phyloP scores from a whole-genome alignment of 2,797 vertebrate species.

The Halcyon chelicuti region DNA sequence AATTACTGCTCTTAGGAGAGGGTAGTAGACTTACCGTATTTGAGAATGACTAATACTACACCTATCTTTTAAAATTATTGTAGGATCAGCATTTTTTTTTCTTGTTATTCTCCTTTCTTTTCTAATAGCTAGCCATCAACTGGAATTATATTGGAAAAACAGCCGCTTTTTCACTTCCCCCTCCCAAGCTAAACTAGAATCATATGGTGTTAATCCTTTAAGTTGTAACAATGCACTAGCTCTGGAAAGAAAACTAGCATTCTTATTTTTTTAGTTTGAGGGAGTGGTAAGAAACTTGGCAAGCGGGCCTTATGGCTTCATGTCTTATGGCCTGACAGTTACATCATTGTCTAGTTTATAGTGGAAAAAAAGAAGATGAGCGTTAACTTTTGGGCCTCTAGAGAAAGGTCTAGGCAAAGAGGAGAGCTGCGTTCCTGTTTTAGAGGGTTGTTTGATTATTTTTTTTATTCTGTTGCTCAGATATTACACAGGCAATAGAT shows the following conservation, averaged over 20 bases:
- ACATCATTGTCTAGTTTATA: not conserved
- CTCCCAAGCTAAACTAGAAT: not conserved
- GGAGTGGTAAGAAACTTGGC: not conserved
- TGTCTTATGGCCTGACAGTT: not conserved
- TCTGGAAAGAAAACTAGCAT: not conserved
- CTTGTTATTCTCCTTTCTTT: not conserved
- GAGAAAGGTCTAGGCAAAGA: not conserved
- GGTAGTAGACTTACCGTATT: not conserved
- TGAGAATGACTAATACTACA: not conserved
- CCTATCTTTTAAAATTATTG: not conserved
- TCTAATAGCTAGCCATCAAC: not conserved
- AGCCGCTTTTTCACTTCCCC: not conserved
- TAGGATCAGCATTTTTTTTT: not conserved
- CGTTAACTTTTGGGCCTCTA: not conserved
- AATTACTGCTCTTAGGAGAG: not conserved
- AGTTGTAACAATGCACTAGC: not conserved
- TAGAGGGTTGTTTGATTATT: not conserved
- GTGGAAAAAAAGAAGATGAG: not conserved
- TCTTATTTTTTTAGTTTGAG: not conserved
- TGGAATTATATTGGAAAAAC: not conserved
- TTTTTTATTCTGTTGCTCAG: not conserved
- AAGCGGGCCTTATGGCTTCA: not conserved
- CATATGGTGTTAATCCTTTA: not conserved
- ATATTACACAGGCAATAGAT: not conserved
- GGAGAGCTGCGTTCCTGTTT: not conserved